These are phyloP conservation scores for Biston stratarius DNA, from an alignment of 2,888 invertebrate species.

Conservation along the genomic window DNA sequence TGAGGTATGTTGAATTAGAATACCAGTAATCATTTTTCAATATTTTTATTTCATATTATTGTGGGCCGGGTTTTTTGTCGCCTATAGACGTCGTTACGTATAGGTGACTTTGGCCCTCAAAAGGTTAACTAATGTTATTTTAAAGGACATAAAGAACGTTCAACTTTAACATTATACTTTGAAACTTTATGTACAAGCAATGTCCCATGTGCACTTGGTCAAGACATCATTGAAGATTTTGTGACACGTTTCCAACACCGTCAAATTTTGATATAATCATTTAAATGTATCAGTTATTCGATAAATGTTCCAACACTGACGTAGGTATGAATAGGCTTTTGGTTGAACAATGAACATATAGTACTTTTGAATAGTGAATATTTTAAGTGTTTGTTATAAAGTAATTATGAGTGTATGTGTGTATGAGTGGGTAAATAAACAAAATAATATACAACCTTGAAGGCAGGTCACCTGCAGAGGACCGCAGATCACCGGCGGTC, in stretches of 20 bases:
- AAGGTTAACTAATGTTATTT: neutral
- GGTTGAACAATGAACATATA: too few species aligned
- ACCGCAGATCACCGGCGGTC: conserved; percentile 81
- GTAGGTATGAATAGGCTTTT: too few species aligned
- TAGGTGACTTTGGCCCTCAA: too few species aligned
- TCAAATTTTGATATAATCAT: too few species aligned
- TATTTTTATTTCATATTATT: too few species aligned
- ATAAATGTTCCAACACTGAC: too few species aligned
- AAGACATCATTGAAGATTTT: neutral
- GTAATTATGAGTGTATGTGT: neutral
- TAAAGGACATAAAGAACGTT: neutral
- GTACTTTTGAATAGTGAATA: neutral
- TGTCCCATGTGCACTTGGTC: neutral
- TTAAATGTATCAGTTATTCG: too few species aligned
- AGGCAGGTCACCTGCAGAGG: conserved; percentile 74
- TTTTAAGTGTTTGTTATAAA: neutral
- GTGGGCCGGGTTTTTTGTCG: too few species aligned
- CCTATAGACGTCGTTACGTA: too few species aligned
- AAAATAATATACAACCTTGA: conserved; percentile 74
- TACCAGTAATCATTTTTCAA: too few species aligned
- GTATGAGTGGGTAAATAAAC: neutral
- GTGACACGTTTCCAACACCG: too few species aligned
- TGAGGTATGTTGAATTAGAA: too few species aligned
- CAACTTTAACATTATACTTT: neutral
- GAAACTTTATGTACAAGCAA: neutral